Evolutionary conservation across 2,113 vertebrate species (phyloP).

Genomic region (Notechis scutatus): DNA sequence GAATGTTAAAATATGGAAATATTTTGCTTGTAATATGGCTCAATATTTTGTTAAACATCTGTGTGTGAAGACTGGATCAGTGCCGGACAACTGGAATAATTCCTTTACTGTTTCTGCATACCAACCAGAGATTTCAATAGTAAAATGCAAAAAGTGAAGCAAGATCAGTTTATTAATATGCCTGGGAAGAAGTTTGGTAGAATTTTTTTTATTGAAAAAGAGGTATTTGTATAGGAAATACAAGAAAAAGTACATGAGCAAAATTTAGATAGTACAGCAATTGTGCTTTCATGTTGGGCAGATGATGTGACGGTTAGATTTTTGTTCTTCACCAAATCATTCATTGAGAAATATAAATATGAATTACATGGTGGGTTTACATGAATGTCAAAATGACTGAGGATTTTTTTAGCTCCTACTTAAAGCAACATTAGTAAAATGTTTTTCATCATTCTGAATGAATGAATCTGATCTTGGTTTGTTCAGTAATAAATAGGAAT

Average conservation of each 20-base stretch:
- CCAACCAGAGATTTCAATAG: neutral
- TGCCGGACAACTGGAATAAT: neutral
- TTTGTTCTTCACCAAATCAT: neutral
- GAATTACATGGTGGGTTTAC: neutral
- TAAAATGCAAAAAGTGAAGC: neutral
- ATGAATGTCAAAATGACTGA: neutral
- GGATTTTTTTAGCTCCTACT: neutral
- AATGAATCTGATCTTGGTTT: constrained; percentile 48
- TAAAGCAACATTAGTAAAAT: neutral
- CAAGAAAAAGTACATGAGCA: neutral
- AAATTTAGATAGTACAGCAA: neutral
- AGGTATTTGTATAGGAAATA: neutral
- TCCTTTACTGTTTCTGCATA: neutral
- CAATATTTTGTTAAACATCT: neutral
- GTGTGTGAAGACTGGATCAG: neutral
- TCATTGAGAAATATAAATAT: neutral
- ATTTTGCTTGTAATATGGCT: neutral
- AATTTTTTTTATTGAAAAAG: neutral
- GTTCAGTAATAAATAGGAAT: constrained; percentile 50
- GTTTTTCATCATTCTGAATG: constrained; percentile 45
- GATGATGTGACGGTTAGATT: neutral
- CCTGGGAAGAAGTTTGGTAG: neutral
- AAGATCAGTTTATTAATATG: neutral
- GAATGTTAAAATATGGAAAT: neutral
- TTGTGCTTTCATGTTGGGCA: neutral